Evolutionary conservation across 2,888 invertebrate species (phyloP), one percentile per base, ranked within the genome.

Genomic region (Oxycera nigricornis): DNA sequence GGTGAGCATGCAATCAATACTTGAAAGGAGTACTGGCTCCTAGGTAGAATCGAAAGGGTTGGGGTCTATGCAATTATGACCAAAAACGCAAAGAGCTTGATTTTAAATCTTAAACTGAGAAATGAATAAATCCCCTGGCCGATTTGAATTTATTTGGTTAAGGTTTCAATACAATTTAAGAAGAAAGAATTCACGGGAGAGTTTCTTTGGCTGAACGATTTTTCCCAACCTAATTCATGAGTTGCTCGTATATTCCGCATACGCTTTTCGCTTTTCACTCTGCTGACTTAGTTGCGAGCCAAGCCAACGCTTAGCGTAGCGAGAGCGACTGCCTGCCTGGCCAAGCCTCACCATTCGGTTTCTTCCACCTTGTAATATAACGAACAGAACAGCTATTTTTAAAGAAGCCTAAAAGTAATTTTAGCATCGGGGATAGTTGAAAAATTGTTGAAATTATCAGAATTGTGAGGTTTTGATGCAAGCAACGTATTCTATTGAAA

Each of bases 401-500:
- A 76, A 76, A 72, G 74, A 76, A 76, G 76, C 74, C 74, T 76
- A 73, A 76, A 76, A 74, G 74, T 76, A 74, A 74, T 74, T 62
- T 75, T 72, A 68, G 73, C 72, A 65, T 57, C 61, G 67, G 57
- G 67, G 73, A 70, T 70, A 70, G 70, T 70, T 65, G 65, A 65
- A 65, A 62, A 65, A 65, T 41, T 65, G 65, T 22, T 65, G 17
- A 41, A 65, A 35, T 65, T 65, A 65, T 65, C 4, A 14, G 61
- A 62, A 35, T 62, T 35, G 24, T 11, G 61, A 30, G 30, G 61
- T 46, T 46, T 46, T 46, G 46, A n/a, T 46, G 17, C 46, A 46
- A 46, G 46, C 46, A 46, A 46, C 17, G n/a, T 11, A 17, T 17
- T 46, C n/a, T n/a, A 46, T n/a, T 46, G 46, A 46, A 17, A 46